These are phyloP conservation scores for Oreochromis spilurus DNA, from an alignment of 2,113 vertebrate genomes.

Conservation along the genomic window DNA sequence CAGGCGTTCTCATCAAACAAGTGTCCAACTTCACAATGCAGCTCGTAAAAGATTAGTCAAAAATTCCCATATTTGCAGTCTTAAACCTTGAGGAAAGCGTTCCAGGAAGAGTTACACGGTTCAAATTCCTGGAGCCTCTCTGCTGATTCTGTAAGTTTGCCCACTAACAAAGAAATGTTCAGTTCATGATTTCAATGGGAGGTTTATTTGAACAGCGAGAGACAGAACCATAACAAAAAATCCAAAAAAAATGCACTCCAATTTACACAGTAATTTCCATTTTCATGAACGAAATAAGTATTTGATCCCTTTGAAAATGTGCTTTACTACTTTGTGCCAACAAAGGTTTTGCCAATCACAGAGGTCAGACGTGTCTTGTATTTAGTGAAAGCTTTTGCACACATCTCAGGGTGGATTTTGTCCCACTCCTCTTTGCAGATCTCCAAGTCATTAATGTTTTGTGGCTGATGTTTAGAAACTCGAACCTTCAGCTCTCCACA, in stretches of 20 bases:
- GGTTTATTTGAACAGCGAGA: neutral
- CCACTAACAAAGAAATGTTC: neutral
- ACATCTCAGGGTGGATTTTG: neutral
- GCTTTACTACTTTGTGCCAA: neutral
- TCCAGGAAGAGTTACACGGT: neutral
- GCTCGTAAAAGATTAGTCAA: accelerated
- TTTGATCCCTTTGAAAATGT: neutral
- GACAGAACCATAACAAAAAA: neutral
- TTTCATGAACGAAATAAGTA: neutral
- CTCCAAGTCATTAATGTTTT: neutral
- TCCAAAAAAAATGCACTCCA: neutral
- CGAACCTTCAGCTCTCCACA: no score
- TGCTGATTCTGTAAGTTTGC: neutral
- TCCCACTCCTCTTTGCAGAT: neutral
- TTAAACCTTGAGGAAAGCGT: neutral
- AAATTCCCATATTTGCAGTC: accelerated
- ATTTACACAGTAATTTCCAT: neutral
- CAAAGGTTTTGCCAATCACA: neutral
- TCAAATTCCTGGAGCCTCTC: neutral
- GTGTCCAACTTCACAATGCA: accelerated
- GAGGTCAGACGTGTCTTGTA: neutral
- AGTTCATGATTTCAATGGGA: accelerated
- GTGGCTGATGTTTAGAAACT: no score
- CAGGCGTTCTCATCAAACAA: neutral
- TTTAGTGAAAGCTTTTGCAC: neutral